Percentiles rank a stretch among this genome's conserved stretches.
Conservation (phyloP, 1,140 invertebrate genomes). For the Odontomachus brunneus region DNA sequence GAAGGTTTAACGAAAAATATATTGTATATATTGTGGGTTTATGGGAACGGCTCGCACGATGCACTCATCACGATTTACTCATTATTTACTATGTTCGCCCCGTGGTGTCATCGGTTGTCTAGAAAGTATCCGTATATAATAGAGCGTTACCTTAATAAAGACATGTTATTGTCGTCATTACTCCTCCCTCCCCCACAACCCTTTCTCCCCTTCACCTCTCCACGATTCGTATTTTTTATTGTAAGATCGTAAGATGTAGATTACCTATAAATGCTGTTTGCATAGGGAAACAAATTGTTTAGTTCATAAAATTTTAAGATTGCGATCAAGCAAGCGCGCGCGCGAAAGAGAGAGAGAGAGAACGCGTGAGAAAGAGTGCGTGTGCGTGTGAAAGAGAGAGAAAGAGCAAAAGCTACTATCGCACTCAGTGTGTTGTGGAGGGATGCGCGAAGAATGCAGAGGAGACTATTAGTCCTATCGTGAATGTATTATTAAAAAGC, state of each 20-base stretch:
- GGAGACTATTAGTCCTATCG: conserved; percentile 54
- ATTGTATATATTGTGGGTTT: conserved; percentile 66
- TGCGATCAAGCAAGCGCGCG: conserved; percentile 22
- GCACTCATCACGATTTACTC: conserved; percentile 52
- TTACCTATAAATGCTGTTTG: conserved; percentile 71
- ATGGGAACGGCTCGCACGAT: conserved; percentile 64
- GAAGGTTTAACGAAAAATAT: conserved; percentile 29
- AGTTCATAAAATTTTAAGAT: conserved; percentile 68
- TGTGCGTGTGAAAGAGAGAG: neutral
- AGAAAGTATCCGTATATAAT: conserved; percentile 34
- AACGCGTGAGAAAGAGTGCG: conserved; percentile 1
- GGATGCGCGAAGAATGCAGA: conserved; percentile 20
- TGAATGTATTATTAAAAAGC: conserved; percentile 64
- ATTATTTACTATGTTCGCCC: conserved; percentile 41
- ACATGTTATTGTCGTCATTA: conserved; percentile 37
- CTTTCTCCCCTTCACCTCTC: conserved; percentile 3
- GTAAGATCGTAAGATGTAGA: conserved; percentile 65
- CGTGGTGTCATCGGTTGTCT: conserved; percentile 15
- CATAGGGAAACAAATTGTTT: conserved; percentile 71
- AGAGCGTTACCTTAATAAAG: conserved; percentile 41
- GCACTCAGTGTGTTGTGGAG: conserved; percentile 49
- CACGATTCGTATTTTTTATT: conserved; percentile 56
- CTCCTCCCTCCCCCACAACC: conserved; percentile 5
- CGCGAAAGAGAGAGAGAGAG: neutral
- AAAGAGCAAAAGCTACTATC: conserved; percentile 33